Base-by-base conservation (phyloP, 2,797 vertebrate species). In the Lepus townsendii region DNA sequence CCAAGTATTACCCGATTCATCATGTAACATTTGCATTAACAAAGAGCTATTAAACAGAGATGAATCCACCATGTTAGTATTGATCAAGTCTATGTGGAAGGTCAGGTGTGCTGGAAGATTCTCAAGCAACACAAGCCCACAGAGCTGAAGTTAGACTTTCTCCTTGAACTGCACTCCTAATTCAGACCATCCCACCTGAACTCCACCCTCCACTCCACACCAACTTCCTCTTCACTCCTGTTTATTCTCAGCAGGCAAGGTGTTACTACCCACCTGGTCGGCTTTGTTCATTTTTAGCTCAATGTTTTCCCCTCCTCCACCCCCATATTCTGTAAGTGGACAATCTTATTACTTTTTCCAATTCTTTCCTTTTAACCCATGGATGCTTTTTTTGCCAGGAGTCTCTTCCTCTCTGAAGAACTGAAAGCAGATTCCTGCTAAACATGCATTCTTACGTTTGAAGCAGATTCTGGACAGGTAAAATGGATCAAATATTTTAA, bases 21-120 rank as follows among this genome's bases (percentile, higher is more conserved):
- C 63, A 73, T 42, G 35, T 30, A 79, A 38, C 71, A 83, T 83
- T 88, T 96, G 62, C 19, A 79, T 52, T 32, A 71, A 86, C 17
- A 72, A 30, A 20, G 52, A 30, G 38, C 68, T 57, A 12, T 42
- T 52, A 84, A 75, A 35, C 27, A 24, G 1, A 17, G 62, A 27
- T 26, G 50, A 50, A 35, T 76, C 89, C 35, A 35, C 57, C 20
- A 38, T 7, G 10, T 30, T 57, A 19, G 57, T 35, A 12, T 32
- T 63, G n/a, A 82, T 79, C 16, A 7, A 35, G 0, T 26, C 7
- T 19, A 27, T 7, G 3, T 13, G 19, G 20, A 54, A 63, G 20
- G 63, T 17, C 66, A 65, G 24, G 16, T n/a, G 1, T 19, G 9
- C 69, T 27, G 32, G 52, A 88, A 76, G 16, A 52, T 8, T 27